Percentiles rank a stretch among this genome's conserved stretches.
Evolutionary conservation across 2,888 invertebrate genomes (phyloP).

Genomic region (Pristionchus exspectatus): DNA sequence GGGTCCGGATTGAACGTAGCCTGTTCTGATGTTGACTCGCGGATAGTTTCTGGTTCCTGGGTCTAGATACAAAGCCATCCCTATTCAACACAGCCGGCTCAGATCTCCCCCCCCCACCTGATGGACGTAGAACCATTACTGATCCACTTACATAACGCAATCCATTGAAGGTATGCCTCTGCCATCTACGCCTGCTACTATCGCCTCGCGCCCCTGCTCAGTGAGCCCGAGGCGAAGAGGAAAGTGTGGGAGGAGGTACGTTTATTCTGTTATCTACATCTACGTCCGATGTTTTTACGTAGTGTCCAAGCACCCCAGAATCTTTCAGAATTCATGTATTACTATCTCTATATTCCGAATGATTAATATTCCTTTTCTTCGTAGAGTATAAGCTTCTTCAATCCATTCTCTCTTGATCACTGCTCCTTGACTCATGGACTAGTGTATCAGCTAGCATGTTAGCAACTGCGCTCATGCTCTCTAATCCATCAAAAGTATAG

Average conservation of each 20-base stretch:
- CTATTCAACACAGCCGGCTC: too few species aligned
- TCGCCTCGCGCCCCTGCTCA: slow-evolving; percentile 67
- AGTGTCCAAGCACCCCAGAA: too few species aligned
- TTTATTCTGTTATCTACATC: not conserved
- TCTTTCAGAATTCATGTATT: too few species aligned
- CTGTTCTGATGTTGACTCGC: slow-evolving; percentile 59
- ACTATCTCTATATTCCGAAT: too few species aligned
- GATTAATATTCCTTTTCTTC: too few species aligned
- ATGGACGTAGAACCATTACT: too few species aligned
- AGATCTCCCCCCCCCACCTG: too few species aligned
- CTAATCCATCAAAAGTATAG: not conserved
- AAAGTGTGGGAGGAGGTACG: slow-evolving; percentile 65
- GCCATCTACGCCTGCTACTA: slow-evolving; percentile 72
- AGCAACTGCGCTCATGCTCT: not conserved
- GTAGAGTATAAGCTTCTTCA: too few species aligned
- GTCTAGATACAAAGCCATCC: too few species aligned
- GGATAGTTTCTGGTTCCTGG: not conserved
- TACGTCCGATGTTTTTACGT: too few species aligned
- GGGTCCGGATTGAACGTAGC: slow-evolving; percentile 53
- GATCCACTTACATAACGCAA: too few species aligned
- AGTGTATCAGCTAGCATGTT: not conserved
- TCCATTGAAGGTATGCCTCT: slow-evolving; percentile 66
- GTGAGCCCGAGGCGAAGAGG: slow-evolving; percentile 63
- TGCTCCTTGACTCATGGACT: not conserved
- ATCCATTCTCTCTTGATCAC: not conserved